Percentiles rank a stretch among this genome's conserved stretches.
Evolutionary conservation across 2,113 vertebrate species (phyloP).

Genomic region (Cyanistes caeruleus): DNA sequence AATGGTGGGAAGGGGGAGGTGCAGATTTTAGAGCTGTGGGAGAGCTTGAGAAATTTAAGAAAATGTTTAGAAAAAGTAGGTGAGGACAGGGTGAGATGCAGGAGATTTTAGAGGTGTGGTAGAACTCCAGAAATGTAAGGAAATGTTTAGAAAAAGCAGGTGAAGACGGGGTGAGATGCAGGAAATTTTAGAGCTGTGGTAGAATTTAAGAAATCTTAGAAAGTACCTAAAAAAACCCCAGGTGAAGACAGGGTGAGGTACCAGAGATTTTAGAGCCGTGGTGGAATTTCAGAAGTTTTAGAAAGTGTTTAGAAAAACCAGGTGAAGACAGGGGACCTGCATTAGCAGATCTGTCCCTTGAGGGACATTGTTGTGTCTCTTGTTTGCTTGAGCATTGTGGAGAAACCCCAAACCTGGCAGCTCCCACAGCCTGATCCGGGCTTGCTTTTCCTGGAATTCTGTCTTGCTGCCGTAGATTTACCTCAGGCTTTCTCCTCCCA

Average conservation of each 20-base stretch:
- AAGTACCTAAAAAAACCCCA: neutral
- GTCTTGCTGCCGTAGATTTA: neutral
- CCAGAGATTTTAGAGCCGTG: neutral
- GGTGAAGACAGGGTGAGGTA: neutral
- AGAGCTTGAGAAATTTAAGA: fast-evolving
- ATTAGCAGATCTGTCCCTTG: neutral
- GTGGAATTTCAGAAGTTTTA: neutral
- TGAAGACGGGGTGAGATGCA: neutral
- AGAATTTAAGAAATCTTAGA: neutral
- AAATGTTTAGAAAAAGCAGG: neutral
- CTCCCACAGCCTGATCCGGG: neutral
- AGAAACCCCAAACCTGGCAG: neutral
- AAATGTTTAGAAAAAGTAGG: neutral
- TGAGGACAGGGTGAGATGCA: neutral
- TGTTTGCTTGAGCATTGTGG: neutral
- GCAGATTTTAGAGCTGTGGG: neutral
- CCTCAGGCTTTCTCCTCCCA: neutral
- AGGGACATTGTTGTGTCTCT: neutral
- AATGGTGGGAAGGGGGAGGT: neutral
- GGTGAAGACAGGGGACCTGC: no score
- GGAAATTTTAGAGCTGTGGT: neutral
- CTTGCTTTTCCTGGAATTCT: neutral
- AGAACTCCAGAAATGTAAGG: fast-evolving
- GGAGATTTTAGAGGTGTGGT: neutral
- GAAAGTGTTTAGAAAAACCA: neutral